phyloP scores from a whole-genome alignment of 1,140 invertebrate genomes.

The Spodoptera litura region DNA sequence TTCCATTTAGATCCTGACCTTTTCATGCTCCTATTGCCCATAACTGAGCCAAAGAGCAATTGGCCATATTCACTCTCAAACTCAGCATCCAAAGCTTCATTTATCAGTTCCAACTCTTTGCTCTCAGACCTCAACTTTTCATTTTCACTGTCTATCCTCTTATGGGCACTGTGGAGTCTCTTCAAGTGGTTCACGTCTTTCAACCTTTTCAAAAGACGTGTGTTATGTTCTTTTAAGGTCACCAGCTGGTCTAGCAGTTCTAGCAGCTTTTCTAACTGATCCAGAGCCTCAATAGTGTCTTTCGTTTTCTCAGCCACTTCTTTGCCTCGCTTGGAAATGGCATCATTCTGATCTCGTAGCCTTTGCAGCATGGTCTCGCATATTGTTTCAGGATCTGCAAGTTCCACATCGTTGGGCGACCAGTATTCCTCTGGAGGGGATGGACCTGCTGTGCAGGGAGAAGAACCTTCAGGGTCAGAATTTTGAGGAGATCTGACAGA shows the following conservation, averaged over 20 bases:
- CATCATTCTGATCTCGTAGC: conserved; percentile 74
- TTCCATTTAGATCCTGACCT: conserved; percentile 83
- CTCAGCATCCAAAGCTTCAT: conserved; percentile 83
- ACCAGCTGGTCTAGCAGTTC: conserved; percentile 91
- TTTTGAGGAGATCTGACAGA: conserved; percentile 76
- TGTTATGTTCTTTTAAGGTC: conserved; percentile 90
- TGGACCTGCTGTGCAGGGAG: conserved; percentile 73
- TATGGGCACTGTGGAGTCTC: conserved; percentile 87
- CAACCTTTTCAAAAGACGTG: conserved; percentile 89
- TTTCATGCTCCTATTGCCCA: conserved; percentile 80
- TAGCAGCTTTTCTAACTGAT: conserved; percentile 92
- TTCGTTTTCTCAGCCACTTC: conserved; percentile 82
- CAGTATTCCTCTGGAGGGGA: conserved; percentile 71
- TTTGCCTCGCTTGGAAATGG: conserved; percentile 73
- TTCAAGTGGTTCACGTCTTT: conserved; percentile 91
- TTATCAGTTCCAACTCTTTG: conserved; percentile 75
- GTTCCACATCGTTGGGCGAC: conserved; percentile 60
- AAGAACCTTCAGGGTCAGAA: conserved; percentile 78
- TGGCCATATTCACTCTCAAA: conserved; percentile 88
- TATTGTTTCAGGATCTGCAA: conserved; percentile 66
- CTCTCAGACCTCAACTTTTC: conserved; percentile 72
- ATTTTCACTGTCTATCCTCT: conserved; percentile 80
- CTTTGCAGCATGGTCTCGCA: conserved; percentile 78
- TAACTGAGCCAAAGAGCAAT: conserved; percentile 86
- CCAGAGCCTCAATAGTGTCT: conserved; percentile 88